phyloP scores from a whole-genome alignment of 2,113 vertebrate species.

The Festucalex cinctus region DNA sequence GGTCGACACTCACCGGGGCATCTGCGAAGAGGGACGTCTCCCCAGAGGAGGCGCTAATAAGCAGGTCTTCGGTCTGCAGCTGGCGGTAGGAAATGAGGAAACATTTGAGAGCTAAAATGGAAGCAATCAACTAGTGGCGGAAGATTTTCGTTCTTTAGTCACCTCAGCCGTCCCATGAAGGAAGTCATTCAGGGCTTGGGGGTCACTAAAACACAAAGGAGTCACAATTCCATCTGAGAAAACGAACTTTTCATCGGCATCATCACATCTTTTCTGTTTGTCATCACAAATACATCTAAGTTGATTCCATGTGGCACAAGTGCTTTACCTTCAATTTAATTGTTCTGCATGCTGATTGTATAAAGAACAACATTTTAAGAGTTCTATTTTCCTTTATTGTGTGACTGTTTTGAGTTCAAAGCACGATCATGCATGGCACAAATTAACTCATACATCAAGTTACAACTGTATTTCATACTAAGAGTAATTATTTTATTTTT shows the following conservation, averaged over 20 bases:
- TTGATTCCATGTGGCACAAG: too few species aligned
- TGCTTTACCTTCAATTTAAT: too few species aligned
- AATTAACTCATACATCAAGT: too few species aligned
- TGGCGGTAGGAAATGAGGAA: conserved; percentile 52
- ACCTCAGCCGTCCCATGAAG: conserved; percentile 81
- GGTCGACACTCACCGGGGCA: conserved; percentile 71
- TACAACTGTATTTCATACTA: too few species aligned
- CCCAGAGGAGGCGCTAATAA: conserved; percentile 76
- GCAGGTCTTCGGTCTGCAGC: conserved; percentile 78
- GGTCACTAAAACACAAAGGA: conserved; percentile 65
- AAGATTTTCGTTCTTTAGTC: conserved; percentile 17
- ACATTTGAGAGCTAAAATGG: not conserved
- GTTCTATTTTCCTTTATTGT: too few species aligned
- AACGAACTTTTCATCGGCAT: not conserved
- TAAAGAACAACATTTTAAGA: too few species aligned
- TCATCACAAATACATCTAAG: too few species aligned
- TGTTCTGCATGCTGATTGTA: too few species aligned
- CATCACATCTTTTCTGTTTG: not conserved
- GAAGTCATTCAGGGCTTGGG: conserved; percentile 81
- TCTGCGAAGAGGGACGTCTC: conserved; percentile 75
- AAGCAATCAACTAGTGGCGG: not conserved
- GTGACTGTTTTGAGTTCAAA: too few species aligned
- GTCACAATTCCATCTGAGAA: not conserved
- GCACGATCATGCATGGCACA: too few species aligned
- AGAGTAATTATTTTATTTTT: too few species aligned